phyloP scores from a whole-genome alignment of 2,797 vertebrate genomes.

The Tarsius wallacei region DNA sequence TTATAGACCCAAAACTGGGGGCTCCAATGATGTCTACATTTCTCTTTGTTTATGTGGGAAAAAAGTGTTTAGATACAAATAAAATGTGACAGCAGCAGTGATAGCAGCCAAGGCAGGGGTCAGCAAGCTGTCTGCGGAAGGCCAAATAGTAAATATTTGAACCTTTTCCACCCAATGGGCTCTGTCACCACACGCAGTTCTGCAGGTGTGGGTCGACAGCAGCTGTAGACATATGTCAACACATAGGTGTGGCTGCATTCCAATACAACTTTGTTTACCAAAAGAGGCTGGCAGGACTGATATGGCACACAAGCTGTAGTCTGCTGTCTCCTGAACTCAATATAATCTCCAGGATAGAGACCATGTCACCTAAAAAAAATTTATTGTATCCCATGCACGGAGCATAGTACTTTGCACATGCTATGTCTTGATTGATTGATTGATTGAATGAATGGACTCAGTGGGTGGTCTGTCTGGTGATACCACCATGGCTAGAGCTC shows the following conservation, averaged over 20 bases:
- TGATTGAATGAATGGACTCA: no score
- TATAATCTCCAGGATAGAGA: not conserved
- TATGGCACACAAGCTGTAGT: not conserved
- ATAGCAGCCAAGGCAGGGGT: not conserved
- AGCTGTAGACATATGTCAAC: accelerated
- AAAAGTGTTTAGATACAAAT: not conserved
- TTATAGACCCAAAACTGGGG: not conserved
- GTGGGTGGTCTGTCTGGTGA: accelerated
- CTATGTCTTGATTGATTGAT: not conserved
- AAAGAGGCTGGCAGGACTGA: not conserved
- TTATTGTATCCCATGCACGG: not conserved
- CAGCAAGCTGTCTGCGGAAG: not conserved
- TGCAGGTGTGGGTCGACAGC: accelerated
- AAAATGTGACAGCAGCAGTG: not conserved
- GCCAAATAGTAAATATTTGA: not conserved
- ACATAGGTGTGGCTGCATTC: not conserved
- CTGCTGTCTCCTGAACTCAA: not conserved
- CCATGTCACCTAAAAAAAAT: no score
- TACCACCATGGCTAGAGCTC: not conserved
- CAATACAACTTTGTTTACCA: not conserved
- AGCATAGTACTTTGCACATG: not conserved
- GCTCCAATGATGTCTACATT: not conserved
- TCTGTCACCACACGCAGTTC: accelerated
- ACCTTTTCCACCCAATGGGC: not conserved
- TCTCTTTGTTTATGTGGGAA: not conserved